These are phyloP conservation scores for Ceramica pisi DNA, from an alignment of 2,888 invertebrate species.

Conservation along the genomic window DNA sequence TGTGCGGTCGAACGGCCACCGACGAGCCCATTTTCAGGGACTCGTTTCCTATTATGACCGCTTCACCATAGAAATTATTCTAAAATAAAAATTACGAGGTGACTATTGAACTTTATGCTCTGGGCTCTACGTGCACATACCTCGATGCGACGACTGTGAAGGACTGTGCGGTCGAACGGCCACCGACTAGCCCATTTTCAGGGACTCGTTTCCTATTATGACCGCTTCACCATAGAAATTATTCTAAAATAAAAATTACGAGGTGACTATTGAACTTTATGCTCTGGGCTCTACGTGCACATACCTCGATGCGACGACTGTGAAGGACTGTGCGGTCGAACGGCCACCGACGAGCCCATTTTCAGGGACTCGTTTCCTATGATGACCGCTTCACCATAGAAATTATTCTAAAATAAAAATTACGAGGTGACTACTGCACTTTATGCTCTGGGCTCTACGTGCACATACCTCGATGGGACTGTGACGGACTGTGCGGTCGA, in stretches of 20 bases:
- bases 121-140: constrained; percentile 63
- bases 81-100: too few species aligned
- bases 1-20: constrained; percentile 84
- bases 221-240: constrained; percentile 72
- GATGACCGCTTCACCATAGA: constrained; percentile 78
- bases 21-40: constrained; percentile 81
- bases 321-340: constrained; percentile 85
- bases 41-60: constrained; percentile 89
- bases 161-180: constrained; percentile 86
- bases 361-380: constrained; percentile 88
- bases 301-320: constrained; percentile 83
- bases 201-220: constrained; percentile 89
- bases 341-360: constrained; percentile 80
- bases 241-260: too few species aligned
- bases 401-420: too few species aligned
- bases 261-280: constrained; percentile 7
- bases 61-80: constrained; percentile 48
- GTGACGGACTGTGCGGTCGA: constrained; percentile 86
- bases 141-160: constrained; percentile 82
- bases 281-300: constrained; percentile 36
- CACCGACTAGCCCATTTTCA: constrained; percentile 79
- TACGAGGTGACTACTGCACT: neutral
- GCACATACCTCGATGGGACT: constrained; percentile 79
- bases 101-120: constrained; percentile 11
- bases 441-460: constrained; percentile 29